A percentile compares a stretch with the other conserved stretches of the same genome.
Conservation (phyloP, 2,888 invertebrate species). For the Cancer borealis region DNA sequence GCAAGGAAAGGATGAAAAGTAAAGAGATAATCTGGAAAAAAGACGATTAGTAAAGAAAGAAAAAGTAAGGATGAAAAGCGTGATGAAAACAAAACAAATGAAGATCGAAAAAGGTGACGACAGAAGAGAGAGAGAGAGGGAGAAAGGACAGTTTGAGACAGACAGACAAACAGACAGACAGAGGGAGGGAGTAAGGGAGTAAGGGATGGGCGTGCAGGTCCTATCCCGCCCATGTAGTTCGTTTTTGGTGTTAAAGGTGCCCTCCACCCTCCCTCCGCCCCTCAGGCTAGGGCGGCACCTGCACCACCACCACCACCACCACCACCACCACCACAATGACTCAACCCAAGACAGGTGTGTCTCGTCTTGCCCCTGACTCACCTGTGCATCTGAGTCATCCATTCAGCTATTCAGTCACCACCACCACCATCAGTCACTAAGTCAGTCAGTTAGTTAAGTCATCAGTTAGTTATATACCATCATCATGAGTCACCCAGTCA, state of each 20-base stretch:
- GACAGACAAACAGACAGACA: neutral
- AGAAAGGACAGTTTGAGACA: neutral
- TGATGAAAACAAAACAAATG: neutral
- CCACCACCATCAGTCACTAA: neutral
- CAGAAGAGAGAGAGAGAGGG: neutral
- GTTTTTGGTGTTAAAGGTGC: neutral
- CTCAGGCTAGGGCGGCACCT: slow-evolving; percentile 13
- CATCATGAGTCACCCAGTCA: neutral
- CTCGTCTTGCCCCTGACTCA: neutral
- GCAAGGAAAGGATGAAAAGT: neutral
- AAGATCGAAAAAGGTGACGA: neutral
- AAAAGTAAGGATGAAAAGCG: neutral
- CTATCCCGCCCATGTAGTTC: neutral
- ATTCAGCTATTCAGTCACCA: neutral
- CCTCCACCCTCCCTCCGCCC: neutral
- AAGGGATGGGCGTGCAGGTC: neutral
- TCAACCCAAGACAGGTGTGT: neutral
- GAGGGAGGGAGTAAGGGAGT: neutral
- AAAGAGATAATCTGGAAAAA: neutral
- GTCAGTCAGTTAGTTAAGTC: neutral
- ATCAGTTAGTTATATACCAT: neutral
- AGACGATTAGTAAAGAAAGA: neutral
- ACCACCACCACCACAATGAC: neutral
- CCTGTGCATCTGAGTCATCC: neutral
- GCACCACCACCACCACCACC: neutral